phyloP scores from a whole-genome alignment of 2,888 invertebrate genomes.

The Tetranychus truncatus region DNA sequence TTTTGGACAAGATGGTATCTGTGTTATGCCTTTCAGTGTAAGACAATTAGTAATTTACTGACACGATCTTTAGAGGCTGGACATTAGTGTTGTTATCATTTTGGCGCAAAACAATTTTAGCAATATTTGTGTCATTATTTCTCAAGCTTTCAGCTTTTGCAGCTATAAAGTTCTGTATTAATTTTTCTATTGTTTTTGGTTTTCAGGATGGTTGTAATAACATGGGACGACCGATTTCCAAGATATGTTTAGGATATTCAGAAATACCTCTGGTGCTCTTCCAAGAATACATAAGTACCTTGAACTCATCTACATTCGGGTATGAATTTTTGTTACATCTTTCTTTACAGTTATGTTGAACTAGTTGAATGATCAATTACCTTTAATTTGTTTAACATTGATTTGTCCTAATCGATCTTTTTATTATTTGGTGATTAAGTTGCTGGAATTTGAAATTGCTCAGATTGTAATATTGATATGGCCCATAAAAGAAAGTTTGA shows the following conservation, averaged over 20 bases:
- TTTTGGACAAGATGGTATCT: conserved; percentile 62
- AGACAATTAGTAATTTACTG: neutral
- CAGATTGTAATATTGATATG: neutral
- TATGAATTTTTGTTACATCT: conserved; percentile 1
- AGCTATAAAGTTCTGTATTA: neutral
- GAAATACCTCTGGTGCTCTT: neutral
- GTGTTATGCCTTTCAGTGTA: conserved; percentile 39
- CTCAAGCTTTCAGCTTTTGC: too few species aligned
- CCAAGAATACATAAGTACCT: neutral
- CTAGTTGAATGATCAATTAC: neutral
- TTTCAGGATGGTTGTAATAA: neutral
- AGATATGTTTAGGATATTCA: neutral
- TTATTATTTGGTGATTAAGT: too few species aligned
- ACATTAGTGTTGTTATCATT: conserved; percentile 41
- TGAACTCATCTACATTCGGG: neutral
- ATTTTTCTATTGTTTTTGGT: neutral
- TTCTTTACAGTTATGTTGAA: conserved; percentile 43
- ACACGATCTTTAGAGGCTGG: conserved; percentile 37
- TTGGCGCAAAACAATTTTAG: neutral
- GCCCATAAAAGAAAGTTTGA: neutral
- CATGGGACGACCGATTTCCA: neutral
- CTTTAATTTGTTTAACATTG: too few species aligned
- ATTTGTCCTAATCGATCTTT: too few species aligned
- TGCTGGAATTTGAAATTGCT: too few species aligned
- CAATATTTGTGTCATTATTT: neutral